A percentile compares a stretch with the other conserved stretches of the same genome.
These are phyloP conservation scores for Microcebus lehilahytsara DNA, from an alignment of 2,113 vertebrate genomes.

Conservation along the genomic window DNA sequence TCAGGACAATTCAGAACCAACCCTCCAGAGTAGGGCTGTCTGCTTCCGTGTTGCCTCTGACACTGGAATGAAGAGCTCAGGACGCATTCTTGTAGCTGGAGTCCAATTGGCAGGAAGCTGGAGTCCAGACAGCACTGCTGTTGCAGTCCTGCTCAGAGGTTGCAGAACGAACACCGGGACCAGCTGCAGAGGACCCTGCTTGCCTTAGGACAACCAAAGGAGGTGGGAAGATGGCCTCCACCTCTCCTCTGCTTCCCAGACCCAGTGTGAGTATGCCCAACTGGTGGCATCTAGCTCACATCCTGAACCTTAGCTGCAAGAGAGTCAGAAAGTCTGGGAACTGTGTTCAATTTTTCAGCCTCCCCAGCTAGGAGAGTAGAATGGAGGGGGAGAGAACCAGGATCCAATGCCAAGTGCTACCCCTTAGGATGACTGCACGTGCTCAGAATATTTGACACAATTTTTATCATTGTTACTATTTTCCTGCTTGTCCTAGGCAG, in stretches of 20 bases:
- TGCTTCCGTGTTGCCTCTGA: not conserved
- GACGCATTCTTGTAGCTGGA: not conserved
- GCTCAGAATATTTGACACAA: not conserved
- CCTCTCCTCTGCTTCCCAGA: not conserved
- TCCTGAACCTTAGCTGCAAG: not conserved
- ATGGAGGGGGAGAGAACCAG: not conserved
- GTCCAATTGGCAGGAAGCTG: not conserved
- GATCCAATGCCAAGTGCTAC: not conserved
- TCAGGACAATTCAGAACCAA: not conserved
- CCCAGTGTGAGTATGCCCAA: not conserved
- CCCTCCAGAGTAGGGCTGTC: not conserved
- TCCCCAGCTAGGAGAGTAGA: not conserved
- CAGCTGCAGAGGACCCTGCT: not conserved
- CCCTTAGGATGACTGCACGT: not conserved
- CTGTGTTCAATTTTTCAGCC: not conserved
- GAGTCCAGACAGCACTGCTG: not conserved
- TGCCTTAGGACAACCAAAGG: not conserved
- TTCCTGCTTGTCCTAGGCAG: not conserved
- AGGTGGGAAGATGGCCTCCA: not conserved
- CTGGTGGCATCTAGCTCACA: not conserved
- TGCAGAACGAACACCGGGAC: not conserved
- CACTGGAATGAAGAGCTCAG: not conserved
- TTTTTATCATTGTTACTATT: not conserved
- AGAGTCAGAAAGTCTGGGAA: not conserved
- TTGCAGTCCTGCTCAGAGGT: not conserved